Conservation (phyloP, 1,140 invertebrate genomes). For the Hylyphantes graminicola region DNA sequence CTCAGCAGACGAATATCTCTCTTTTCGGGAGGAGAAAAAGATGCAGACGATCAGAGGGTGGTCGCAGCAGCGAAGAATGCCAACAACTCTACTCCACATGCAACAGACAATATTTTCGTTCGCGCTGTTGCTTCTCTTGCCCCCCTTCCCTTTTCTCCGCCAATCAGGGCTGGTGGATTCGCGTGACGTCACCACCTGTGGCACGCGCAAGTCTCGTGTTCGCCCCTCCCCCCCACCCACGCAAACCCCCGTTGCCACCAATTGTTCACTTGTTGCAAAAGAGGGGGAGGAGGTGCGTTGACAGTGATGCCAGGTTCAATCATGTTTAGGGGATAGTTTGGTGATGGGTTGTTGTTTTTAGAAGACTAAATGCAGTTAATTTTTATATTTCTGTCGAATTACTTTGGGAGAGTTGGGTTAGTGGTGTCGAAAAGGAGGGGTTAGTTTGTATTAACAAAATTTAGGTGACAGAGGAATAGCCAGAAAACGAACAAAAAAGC, state of each 20-base stretch:
- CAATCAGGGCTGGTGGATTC: neutral
- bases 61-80: slow-evolving; percentile 24
- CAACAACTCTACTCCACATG: slow-evolving; percentile 23
- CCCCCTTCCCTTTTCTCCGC: slow-evolving; percentile 1
- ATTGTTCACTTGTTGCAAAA: slow-evolving; percentile 36
- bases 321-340: neutral
- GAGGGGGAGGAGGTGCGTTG: neutral
- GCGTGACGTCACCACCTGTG: slow-evolving; percentile 44
- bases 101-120: slow-evolving; percentile 22
- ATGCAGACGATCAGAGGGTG: slow-evolving; percentile 26
- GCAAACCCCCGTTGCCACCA: slow-evolving; percentile 14
- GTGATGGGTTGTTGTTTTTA: neutral
- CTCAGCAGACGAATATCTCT: slow-evolving; percentile 1
- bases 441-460: too few relatives aligned
- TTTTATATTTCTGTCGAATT: too few relatives aligned
- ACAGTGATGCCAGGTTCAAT: too few relatives aligned
- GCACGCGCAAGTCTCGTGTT: slow-evolving; percentile 16
- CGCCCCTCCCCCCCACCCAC: slow-evolving; percentile 4
- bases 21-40: slow-evolving; percentile 16
- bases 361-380: too few relatives aligned
- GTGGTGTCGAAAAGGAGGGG: too few relatives aligned
- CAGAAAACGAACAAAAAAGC: too few relatives aligned
- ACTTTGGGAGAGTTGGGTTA: too few relatives aligned
- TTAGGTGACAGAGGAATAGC: too few relatives aligned
- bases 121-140: slow-evolving; percentile 34